Conservation (phyloP, 1,140 invertebrate genomes). For the Tribolium madens region DNA sequence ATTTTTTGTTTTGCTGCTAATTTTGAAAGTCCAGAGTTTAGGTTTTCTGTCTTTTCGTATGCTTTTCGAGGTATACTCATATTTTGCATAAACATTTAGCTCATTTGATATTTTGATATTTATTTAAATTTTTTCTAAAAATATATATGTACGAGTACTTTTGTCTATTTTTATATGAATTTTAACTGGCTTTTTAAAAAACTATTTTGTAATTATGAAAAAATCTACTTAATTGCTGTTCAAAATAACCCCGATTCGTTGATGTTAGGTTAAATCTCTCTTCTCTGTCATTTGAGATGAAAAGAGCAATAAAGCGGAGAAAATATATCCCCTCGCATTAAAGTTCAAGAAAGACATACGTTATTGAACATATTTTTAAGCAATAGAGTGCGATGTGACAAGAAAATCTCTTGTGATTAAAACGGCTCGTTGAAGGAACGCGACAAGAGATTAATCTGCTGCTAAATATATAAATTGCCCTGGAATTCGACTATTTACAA, state of each 20-base stretch:
- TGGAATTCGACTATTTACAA: constrained; percentile 64
- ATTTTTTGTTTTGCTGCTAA: too few species aligned
- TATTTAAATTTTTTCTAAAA: too few species aligned
- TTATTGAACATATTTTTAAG: constrained; percentile 58
- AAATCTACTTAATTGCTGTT: neutral
- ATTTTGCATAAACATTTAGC: too few species aligned
- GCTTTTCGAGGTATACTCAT: too few species aligned
- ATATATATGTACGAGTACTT: too few species aligned
- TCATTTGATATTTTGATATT: too few species aligned
- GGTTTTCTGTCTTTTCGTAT: too few species aligned
- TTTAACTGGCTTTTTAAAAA: too few species aligned
- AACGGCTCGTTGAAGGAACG: constrained; percentile 57
- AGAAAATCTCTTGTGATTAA: constrained; percentile 59
- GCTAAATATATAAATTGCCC: constrained; percentile 64
- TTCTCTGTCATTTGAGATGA: neutral
- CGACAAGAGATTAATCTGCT: constrained; percentile 63
- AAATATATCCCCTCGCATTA: constrained; percentile 46
- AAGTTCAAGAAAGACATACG: constrained; percentile 29
- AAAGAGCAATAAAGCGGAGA: constrained; percentile 2
- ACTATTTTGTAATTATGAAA: too few species aligned
- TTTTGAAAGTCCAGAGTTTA: too few species aligned
- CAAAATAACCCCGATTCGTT: neutral
- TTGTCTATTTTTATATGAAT: too few species aligned
- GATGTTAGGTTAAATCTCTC: neutral
- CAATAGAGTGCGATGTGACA: constrained; percentile 53